Base-by-base conservation (phyloP, 2,113 vertebrate genomes). In the Psophia crepitans region DNA sequence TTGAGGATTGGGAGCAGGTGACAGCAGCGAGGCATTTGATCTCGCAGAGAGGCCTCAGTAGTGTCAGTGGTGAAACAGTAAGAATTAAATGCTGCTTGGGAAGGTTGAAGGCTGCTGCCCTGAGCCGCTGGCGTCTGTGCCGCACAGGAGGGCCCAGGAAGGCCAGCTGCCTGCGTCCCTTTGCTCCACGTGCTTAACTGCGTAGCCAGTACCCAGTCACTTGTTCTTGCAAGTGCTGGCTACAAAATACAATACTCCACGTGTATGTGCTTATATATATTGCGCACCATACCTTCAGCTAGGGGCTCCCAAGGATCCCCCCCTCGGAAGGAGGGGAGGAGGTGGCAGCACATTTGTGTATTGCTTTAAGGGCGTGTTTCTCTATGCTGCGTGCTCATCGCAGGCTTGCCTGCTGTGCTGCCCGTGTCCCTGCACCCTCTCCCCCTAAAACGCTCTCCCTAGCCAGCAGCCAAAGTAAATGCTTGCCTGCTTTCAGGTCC, bases 401-500 rank as follows among this genome's bases (percentile, higher is more conserved):
- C 24, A 57, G 43, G 17, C 60, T 54, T 75, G 54, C 43, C 43
- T 46, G 68, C 39, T 26, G 35, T 58, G 57, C 12, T 37, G 39
- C 49, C 28, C 22, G 58, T 46, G 33, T 53, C 75, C 37, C 46
- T 86, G 51, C 9, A 20, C 28, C 32, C 93, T 51, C 71, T 81
- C 14, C 49, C 63, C 16, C 20, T n/a, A 30, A 30, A 49, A 15
- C 19, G 7, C 14, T 11, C 28, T 48, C 19, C 23, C 21, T 9
- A 19, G 60, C 17, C 48, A 58, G 33, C 11, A 89, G 23, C 43
- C 44, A 12, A 63, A 70, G 32, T 41, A 56, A 84, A 39, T 18
- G 5, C 32, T 85, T 75, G 21, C 75, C 30, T 97, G 27, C 75
- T 97, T 91, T 60, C 96, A 98, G 98, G 91, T 26, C 78, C 27